phyloP scores from a whole-genome alignment of 2,888 invertebrate genomes.

The Aphidoletes aphidimyza region DNA sequence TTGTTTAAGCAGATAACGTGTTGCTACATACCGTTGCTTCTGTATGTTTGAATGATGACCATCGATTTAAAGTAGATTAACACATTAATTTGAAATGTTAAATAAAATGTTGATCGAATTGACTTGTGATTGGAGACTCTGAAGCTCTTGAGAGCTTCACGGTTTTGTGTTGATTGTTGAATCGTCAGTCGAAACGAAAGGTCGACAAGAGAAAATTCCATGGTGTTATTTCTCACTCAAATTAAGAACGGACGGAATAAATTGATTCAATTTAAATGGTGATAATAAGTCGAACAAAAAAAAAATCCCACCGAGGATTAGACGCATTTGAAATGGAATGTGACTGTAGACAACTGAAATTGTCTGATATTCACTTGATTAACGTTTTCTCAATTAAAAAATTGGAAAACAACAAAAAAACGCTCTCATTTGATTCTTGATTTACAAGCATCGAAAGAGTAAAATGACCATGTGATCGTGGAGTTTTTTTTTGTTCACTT shows the following conservation, averaged over 20 bases:
- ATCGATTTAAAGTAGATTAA: slow-evolving; percentile 14
- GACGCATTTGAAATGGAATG: neutral
- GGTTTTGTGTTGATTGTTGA: no score
- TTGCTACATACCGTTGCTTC: neutral
- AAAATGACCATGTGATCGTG: slow-evolving; percentile 18
- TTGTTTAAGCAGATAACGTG: no score
- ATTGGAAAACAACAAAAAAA: neutral
- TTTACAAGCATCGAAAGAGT: neutral
- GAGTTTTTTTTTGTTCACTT: neutral
- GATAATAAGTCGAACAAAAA: neutral
- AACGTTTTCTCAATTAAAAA: slow-evolving; percentile 15
- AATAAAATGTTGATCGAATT: no score
- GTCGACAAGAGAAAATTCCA: no score
- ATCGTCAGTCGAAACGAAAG: no score
- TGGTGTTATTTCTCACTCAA: no score
- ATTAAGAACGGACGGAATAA: no score
- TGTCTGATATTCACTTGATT: neutral
- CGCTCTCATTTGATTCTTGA: neutral
- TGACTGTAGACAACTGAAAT: neutral
- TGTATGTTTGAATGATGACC: neutral
- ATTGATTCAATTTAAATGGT: neutral
- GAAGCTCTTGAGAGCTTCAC: no score
- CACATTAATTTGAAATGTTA: slow-evolving; percentile 15
- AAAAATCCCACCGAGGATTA: neutral
- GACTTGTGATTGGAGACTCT: no score